Conservation (phyloP, 2,888 invertebrate genomes). For the Incurvaria masculella region DNA sequence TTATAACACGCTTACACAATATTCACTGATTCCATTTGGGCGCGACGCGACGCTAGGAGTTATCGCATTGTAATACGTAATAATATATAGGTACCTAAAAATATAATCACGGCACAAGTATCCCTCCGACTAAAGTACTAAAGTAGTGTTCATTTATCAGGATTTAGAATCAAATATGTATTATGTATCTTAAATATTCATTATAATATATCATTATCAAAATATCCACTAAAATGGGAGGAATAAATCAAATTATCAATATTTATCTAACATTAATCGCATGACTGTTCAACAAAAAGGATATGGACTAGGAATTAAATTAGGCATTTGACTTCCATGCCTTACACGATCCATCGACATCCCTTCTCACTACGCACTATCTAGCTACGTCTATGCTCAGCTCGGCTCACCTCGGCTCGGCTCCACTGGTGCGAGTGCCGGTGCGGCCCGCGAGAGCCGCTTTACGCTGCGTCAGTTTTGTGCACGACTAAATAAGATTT, state of each 20-base stretch:
- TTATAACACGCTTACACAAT: conserved; percentile 55
- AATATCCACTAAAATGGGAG: conserved; percentile 58
- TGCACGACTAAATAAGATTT: conserved; percentile 47
- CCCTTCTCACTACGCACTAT: neutral
- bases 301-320: conserved; percentile 57
- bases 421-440: conserved; percentile 24
- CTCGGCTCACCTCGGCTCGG: conserved; percentile 16
- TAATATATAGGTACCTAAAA: conserved; percentile 59
- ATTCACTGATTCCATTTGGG: conserved; percentile 52
- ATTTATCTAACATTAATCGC: conserved; percentile 56
- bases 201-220: conserved; percentile 59
- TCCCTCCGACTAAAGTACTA: conserved; percentile 59
- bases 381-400: conserved; percentile 20
- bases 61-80: conserved; percentile 28
- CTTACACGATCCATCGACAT: conserved; percentile 22
- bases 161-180: conserved; percentile 59
- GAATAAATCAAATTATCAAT: conserved; percentile 58
- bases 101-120: conserved; percentile 60
- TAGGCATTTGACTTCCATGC: conserved; percentile 51
- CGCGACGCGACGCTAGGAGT: conserved; percentile 51
- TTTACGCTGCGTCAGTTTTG: conserved; percentile 26
- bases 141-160: conserved; percentile 58
- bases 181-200: conserved; percentile 59
- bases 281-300: conserved; percentile 58
- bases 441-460: conserved; percentile 32